phyloP scores from a whole-genome alignment of 2,113 vertebrate genomes.

The Lamprotornis superbus region DNA sequence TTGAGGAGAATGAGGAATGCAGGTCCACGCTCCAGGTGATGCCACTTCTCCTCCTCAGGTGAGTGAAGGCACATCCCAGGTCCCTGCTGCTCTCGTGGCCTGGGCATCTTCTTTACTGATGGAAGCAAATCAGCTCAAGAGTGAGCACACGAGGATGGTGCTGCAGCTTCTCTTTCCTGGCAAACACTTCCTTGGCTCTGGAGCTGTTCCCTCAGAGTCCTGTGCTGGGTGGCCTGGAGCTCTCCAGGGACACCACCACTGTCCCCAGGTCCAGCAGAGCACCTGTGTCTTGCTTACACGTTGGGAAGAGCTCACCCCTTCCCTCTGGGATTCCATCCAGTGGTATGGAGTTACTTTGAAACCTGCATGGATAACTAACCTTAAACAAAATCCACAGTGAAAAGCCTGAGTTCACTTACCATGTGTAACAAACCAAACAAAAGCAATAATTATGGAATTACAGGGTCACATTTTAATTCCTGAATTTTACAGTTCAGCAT shows the following conservation, averaged over 20 bases:
- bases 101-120: neutral
- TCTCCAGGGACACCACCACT: neutral
- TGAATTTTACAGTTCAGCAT: constrained; percentile 90
- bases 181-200: neutral
- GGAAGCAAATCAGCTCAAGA: neutral
- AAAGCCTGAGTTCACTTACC: constrained; percentile 42
- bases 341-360: neutral
- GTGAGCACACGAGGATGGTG: neutral
- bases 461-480: constrained; percentile 98
- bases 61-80: neutral
- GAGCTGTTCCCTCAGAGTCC: neutral
- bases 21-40: accelerated
- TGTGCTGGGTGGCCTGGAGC: neutral
- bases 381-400: constrained; percentile 13
- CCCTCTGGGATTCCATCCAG: neutral
- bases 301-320: neutral
- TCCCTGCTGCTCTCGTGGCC: neutral
- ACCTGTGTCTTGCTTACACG: neutral
- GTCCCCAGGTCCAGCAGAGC: neutral
- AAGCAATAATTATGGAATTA: constrained; percentile 80
- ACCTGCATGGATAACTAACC: neutral
- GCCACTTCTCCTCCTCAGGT: neutral
- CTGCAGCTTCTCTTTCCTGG: neutral
- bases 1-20: accelerated
- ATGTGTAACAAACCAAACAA: constrained; percentile 75